phyloP scores from a whole-genome alignment of 2,888 invertebrate genomes.

The Dicycla oo region DNA sequence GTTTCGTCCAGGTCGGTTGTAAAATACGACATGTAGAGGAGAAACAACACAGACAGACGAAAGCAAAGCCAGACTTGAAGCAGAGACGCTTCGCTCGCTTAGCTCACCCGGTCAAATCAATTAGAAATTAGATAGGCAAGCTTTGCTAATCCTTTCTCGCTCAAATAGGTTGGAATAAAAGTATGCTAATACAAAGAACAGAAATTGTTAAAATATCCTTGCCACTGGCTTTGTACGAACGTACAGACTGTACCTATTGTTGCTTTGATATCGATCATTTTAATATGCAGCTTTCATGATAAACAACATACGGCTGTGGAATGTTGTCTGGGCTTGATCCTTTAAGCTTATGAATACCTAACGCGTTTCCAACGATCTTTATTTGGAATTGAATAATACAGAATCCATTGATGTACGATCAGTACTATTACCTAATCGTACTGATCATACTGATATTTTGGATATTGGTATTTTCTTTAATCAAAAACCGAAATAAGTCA shows the following conservation, averaged over 20 bases:
- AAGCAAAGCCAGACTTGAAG: too few species aligned
- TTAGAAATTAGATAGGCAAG: background rate
- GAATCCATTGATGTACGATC: slow-evolving; percentile 37
- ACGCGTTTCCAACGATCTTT: slow-evolving; percentile 39
- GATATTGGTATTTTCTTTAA: background rate
- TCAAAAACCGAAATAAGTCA: too few species aligned
- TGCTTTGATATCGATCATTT: slow-evolving; percentile 55
- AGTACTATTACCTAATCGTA: too few species aligned
- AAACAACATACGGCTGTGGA: slow-evolving; percentile 53
- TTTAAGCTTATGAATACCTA: slow-evolving; percentile 54
- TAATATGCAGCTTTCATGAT: slow-evolving; percentile 52
- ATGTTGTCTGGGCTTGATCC: slow-evolving; percentile 52
- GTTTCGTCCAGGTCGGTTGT: too few species aligned
- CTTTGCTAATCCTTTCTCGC: background rate
- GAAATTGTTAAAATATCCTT: slow-evolving; percentile 1
- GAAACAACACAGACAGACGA: too few species aligned
- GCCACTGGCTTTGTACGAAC: slow-evolving; percentile 26
- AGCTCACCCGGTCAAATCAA: too few species aligned
- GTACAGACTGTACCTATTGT: slow-evolving; percentile 47
- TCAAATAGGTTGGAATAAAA: too few species aligned
- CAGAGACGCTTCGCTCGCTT: too few species aligned
- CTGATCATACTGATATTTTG: slow-evolving; percentile 30
- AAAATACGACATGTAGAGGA: too few species aligned
- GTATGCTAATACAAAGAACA: background rate
- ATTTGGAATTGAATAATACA: slow-evolving; percentile 46